Base-by-base conservation (phyloP, 2,888 invertebrate genomes). In the Eilema depressum region DNA sequence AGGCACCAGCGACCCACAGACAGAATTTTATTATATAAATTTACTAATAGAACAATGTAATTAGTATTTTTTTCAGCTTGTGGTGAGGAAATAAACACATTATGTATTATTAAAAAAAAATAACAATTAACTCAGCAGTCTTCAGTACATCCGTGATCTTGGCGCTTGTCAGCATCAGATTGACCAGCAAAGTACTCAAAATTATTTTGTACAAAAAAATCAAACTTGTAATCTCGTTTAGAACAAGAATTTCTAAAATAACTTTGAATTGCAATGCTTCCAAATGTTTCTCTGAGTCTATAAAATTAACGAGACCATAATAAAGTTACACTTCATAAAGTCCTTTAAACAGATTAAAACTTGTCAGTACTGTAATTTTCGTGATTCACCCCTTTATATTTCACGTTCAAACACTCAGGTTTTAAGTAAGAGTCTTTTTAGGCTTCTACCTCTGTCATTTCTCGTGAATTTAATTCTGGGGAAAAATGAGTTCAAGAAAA, bases 281-380 rank as follows among this genome's bases (percentile, higher is more conserved):
- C 53, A 53, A n/a, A 8, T 53, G 53, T 8, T 47, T 47, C 20
- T 47, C 47, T 47, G 20, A 53, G 53, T 53, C 53, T 53, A n/a
- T 53, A n/a, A 10, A 53, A 53, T 53, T 53, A 53, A 53, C 53
- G 53, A n/a, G 53, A n/a, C 53, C 53, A 1, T n/a, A 53, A 53
- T n/a, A n/a, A 53, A 53, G 53, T 20, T 53, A n/a, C 53, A 53
- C n/a, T 53, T 53, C 53, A 53, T 53, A 53, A 53, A 53, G 53
- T n/a, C n/a, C 53, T 53, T 47, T 53, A 53, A 53, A 53, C 53
- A 53, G n/a, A 53, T 53, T 53, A 53, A n/a, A 53, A n/a, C 8
- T 53, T n/a, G 20, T 10, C 5, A 5, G 10, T n/a, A 17, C 41
- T 41, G 41, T 41, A 41, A 41, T 47, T 47, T n/a, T 53, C 47